Percentiles rank a stretch among this genome's conserved stretches.
These are phyloP conservation scores for Sciurus niger DNA, from an alignment of 2,113 vertebrate genomes.

Conservation along the genomic window DNA sequence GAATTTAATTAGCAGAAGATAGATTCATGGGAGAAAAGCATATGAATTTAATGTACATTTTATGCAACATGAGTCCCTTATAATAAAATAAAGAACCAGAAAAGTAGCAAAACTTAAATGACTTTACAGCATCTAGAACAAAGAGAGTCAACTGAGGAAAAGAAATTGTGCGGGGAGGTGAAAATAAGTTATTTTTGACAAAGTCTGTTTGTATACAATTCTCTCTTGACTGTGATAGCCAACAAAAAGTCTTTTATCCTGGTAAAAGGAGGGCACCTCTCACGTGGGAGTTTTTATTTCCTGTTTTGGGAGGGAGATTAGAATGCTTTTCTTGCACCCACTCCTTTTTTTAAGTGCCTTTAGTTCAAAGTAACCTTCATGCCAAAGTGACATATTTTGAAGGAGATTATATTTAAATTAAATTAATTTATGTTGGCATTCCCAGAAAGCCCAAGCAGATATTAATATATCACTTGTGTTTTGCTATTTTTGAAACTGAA, in stretches of 20 bases:
- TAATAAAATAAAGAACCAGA: neutral
- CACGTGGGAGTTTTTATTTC: neutral
- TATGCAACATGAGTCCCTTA: neutral
- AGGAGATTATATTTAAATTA: neutral
- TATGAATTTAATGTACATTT: neutral
- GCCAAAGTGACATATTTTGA: neutral
- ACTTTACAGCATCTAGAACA: neutral
- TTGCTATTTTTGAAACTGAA: slow-evolving; percentile 19
- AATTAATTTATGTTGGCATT: neutral
- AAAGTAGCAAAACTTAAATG: neutral
- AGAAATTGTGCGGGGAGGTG: neutral
- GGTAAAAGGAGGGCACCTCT: neutral
- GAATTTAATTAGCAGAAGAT: neutral
- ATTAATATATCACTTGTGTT: neutral
- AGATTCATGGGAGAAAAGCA: neutral
- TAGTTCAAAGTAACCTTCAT: neutral
- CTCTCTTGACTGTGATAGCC: neutral
- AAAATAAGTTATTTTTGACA: neutral
- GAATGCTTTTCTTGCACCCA: neutral
- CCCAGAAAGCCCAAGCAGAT: neutral
- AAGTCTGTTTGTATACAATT: neutral
- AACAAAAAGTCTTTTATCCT: neutral
- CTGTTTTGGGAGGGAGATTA: neutral
- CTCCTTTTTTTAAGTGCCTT: neutral
- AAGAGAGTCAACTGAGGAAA: neutral